A percentile compares a stretch with the other conserved stretches of the same genome.
These are phyloP conservation scores for Therioaphis trifolii DNA, from an alignment of 2,888 invertebrate genomes.

Conservation along the genomic window DNA sequence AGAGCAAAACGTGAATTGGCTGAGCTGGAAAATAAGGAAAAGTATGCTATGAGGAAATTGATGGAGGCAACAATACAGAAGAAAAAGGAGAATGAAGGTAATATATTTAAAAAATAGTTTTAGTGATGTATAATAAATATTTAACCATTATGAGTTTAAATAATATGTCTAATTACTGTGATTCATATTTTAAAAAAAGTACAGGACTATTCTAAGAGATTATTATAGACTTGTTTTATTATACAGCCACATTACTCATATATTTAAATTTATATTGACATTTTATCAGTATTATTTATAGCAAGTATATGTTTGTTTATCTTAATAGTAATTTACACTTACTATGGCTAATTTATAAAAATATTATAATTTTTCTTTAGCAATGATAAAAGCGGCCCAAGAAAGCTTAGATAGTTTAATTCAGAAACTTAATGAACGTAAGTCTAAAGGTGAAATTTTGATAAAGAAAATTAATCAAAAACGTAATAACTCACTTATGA, in stretches of 20 bases:
- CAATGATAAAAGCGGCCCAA: constrained; percentile 32
- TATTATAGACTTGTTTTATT: too few species aligned
- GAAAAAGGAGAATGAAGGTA: constrained; percentile 56
- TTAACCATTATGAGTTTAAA: too few species aligned
- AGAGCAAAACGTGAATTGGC: constrained; percentile 51
- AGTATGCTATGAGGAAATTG: constrained; percentile 39
- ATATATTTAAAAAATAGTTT: constrained; percentile 9
- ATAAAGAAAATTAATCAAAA: constrained; percentile 45
- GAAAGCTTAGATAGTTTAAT: constrained; percentile 45
- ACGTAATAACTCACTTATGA: neutral
- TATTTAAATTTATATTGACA: neutral
- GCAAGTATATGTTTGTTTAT: neutral
- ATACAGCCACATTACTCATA: too few species aligned
- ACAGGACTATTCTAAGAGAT: too few species aligned
- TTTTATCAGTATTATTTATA: neutral
- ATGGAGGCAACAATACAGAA: constrained; percentile 35
- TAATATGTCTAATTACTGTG: too few species aligned
- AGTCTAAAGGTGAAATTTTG: constrained; percentile 40
- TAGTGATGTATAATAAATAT: too few species aligned
- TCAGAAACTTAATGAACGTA: constrained; percentile 47
- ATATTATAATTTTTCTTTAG: neutral
- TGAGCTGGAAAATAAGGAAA: constrained; percentile 46
- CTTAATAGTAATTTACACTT: too few species aligned
- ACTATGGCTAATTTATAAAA: neutral
- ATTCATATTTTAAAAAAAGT: too few species aligned